Base-by-base conservation (phyloP, 2,888 invertebrate genomes). In the Melipona beecheii region DNA sequence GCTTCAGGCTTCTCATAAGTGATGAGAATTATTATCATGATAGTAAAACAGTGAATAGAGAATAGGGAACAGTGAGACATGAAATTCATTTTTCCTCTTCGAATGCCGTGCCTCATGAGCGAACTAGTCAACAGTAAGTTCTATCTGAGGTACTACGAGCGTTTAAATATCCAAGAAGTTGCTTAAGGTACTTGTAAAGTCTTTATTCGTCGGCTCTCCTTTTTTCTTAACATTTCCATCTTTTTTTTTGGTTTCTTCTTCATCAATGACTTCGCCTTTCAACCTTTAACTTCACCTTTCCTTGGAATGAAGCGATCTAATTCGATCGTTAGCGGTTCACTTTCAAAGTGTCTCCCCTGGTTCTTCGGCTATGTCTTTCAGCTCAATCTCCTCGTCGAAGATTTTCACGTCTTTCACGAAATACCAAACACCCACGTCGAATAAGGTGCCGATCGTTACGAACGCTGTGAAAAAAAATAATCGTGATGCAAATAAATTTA, bases 381-480 rank as follows among this genome's bases (percentile, higher is more conserved):
- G 91, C 89, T 95, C 95, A 56, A 95, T 94, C 90, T 96, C 96
- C 86, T 96, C 96, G 90, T 97, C 97, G 92, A 96, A 97, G 89
- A 97, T 96, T 93, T 96, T 96, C 69, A 97, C 95, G 90, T 96
- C 96, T 92, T 96, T 97, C 2, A 96, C 96, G 90, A 95, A 96
- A 93, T 96, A 96, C 96, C 97, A 97, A 19, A 97, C 96, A 24
- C 96, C 96, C 58, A 95, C 93, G 91, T 97, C 97, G 90, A 96
- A 97, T 11, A 97, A 19, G 54, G 96, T 95, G 15, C 97, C 97
- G 82, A 97, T 95, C 21, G 95, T 93, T 17, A 96, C 96, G 88
- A 97, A 97, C 84, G 95, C 95, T 93, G 83, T 11, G 58, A 24
- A 60, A 43, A 62, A 11, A 11, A 9, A 43, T 43, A 9, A 64